phyloP scores from a whole-genome alignment of 2,797 vertebrate species.

The Poliocrania exsul region DNA sequence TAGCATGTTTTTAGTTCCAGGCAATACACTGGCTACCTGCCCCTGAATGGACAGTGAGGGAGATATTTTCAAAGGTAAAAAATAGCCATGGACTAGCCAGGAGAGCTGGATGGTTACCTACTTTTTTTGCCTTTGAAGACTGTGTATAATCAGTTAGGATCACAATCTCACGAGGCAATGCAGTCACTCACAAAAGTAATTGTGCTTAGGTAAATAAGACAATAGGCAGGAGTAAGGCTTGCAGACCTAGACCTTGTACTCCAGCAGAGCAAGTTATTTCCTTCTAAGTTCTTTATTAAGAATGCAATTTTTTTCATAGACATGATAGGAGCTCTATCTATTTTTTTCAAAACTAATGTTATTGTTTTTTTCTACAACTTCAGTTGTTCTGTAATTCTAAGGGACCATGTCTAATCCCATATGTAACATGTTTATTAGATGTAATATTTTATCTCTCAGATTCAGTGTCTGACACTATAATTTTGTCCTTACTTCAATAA shows the following conservation, averaged over 20 bases:
- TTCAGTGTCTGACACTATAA: constrained; percentile 90
- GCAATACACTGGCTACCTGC: background rate
- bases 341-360: constrained; percentile 74
- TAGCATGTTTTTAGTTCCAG: background rate
- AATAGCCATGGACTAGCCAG: background rate
- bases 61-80: background rate
- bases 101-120: background rate
- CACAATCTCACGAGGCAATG: background rate
- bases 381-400: constrained; percentile 66
- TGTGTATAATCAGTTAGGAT: background rate
- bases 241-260: background rate
- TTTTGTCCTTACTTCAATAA: constrained; percentile 97
- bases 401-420: constrained; percentile 84
- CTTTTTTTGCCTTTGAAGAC: constrained; percentile 25
- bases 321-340: constrained; percentile 9
- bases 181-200: background rate
- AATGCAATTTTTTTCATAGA: constrained; percentile 29
- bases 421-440: constrained; percentile 92
- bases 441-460: constrained; percentile 96
- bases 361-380: constrained; percentile 71
- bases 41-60: background rate
- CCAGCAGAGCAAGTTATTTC: background rate
- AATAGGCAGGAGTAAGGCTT: background rate
- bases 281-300: constrained; percentile 35
- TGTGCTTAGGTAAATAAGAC: background rate